These are phyloP conservation scores for cat (Felis catus) DNA, from an alignment of 2,113 vertebrate genomes.

Conservation along the genomic window F.catus_Fca126_mat1.0 CM031428.1:54621001-54621500, in stretches of 20 bases:
- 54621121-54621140: neutral
- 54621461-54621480: neutral
- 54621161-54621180: neutral
- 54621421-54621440: neutral
- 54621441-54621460: neutral
- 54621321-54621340: neutral
- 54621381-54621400: neutral
- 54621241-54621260: neutral
- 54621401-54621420: neutral
- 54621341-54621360: neutral
- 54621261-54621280: neutral
- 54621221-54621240: neutral
- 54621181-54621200: neutral
- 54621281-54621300: neutral
- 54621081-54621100: neutral
- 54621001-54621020: no score
- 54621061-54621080: no score
- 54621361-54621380: neutral
- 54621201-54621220: neutral
- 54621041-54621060: no score
- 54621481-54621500: neutral
- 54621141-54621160: no score
- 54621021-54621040: no score
- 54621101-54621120: neutral
- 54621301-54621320: neutral